Evolutionary conservation across 2,113 vertebrate species (phyloP).

Genomic region (Mola mola): DNA sequence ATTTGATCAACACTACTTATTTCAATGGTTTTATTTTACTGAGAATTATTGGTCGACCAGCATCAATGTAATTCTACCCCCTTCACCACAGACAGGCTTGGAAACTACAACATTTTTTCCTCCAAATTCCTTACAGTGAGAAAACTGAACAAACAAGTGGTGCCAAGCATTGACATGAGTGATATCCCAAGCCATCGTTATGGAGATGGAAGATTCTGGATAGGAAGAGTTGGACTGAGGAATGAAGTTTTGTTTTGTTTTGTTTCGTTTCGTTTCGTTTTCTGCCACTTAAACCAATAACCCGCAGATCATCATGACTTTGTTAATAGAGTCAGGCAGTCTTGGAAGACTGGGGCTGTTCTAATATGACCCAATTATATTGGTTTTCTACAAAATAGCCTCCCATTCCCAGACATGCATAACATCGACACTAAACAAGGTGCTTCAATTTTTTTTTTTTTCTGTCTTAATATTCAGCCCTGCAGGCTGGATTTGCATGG

Average conservation of each 20-base stretch:
- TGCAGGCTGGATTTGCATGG: conserved; percentile 41
- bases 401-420: conserved; percentile 37
- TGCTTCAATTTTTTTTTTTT: conserved; percentile 46
- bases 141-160: conserved; percentile 67
- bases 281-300: conserved; percentile 71
- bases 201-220: conserved; percentile 57
- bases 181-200: conserved; percentile 71
- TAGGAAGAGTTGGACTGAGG: conserved; percentile 44
- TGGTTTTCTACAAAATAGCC: conserved; percentile 63
- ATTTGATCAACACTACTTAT: conserved; percentile 40
- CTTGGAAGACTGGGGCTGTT: conserved; percentile 65
- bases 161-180: conserved; percentile 63
- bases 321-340: conserved; percentile 57
- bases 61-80: conserved; percentile 39
- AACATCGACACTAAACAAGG: conserved; percentile 30
- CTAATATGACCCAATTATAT: conserved; percentile 74
- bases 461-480: conserved; percentile 56
- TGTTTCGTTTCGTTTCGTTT: too few relatives aligned
- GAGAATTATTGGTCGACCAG: conserved; percentile 42
- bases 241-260: conserved; percentile 72
- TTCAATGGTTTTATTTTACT: conserved; percentile 43
- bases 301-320: conserved; percentile 64
- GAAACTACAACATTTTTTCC: conserved; percentile 58
- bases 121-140: conserved; percentile 54
- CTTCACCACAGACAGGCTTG: conserved; percentile 55